Percentiles rank a stretch among this genome's conserved stretches.
Conservation (phyloP, 2,113 vertebrate species). For the Lonchura striata region DNA sequence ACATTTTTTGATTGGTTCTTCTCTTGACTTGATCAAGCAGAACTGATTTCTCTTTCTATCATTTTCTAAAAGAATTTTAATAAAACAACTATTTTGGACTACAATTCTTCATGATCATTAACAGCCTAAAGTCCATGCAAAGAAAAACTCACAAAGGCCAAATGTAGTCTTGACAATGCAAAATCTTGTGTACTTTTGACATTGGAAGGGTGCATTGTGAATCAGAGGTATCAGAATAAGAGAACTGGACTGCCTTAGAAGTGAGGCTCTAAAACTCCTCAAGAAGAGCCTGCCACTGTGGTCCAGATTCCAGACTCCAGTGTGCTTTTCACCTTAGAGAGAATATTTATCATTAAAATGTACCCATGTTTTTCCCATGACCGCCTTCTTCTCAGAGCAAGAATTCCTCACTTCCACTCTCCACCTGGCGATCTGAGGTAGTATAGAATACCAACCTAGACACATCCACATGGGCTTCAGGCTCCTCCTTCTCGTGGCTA, state of each 20-base stretch:
- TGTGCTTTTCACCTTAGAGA: neutral
- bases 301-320: neutral
- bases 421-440: too few species aligned
- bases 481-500: too few species aligned
- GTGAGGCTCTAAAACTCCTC: neutral
- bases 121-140: neutral
- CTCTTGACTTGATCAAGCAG: neutral
- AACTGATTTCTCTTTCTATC: neutral
- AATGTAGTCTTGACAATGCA: neutral
- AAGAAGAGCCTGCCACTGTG: neutral
- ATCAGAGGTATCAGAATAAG: neutral
- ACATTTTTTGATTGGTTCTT: neutral
- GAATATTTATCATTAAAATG: neutral
- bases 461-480: fast-evolving
- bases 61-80: neutral
- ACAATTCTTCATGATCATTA: neutral
- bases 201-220: neutral
- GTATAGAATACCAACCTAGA: neutral
- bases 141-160: neutral
- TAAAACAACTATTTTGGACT: neutral
- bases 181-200: neutral
- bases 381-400: fast-evolving
- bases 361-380: too few species aligned
- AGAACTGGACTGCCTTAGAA: neutral
- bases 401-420: neutral